A percentile compares a stretch with the other conserved stretches of the same genome.
Conservation (phyloP, 1,140 invertebrate genomes). For the Triops longicaudatus region DNA sequence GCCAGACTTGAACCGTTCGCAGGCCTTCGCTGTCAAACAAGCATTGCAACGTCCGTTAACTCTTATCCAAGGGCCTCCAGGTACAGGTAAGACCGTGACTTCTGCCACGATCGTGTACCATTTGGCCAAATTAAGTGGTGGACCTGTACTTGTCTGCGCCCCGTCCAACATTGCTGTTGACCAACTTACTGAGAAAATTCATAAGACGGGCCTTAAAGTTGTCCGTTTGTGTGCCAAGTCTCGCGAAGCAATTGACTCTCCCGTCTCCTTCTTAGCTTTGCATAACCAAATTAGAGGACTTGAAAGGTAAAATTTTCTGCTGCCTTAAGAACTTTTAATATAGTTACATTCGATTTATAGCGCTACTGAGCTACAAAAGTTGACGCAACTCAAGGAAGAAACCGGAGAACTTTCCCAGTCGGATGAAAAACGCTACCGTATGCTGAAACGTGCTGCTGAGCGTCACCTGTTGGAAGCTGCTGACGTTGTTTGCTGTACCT, state of each 20-base stretch:
- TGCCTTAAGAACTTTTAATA: background rate
- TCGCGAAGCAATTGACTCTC: conserved; percentile 94
- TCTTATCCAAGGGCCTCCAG: conserved; percentile 72
- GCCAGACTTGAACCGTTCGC: conserved; percentile 93
- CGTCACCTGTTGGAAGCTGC: conserved; percentile 87
- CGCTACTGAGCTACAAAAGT: conserved; percentile 75
- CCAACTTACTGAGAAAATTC: conserved; percentile 97
- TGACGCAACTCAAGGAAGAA: conserved; percentile 95
- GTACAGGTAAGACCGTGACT: conserved; percentile 98
- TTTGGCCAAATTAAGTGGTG: conserved; percentile 80
- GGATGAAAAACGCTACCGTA: conserved; percentile 90
- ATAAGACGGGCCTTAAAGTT: conserved; percentile 74
- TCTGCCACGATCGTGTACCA: conserved; percentile 99
- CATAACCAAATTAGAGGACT: conserved; percentile 96
- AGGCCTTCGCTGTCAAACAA: conserved; percentile 98
- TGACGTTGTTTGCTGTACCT: conserved; percentile 98
- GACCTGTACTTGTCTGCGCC: conserved; percentile 94
- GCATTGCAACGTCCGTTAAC: conserved; percentile 93
- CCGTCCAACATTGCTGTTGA: conserved; percentile 99
- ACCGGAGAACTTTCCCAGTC: conserved; percentile 83
- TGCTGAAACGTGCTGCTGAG: conserved; percentile 84
- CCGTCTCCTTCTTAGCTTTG: conserved; percentile 90
- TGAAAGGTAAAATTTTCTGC: conserved; percentile 49
- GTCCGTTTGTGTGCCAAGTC: conserved; percentile 96
- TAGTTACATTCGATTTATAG: conserved; percentile 39